Evolutionary conservation across 2,888 invertebrate species (phyloP).

Genomic region (Salticus scenicus): DNA sequence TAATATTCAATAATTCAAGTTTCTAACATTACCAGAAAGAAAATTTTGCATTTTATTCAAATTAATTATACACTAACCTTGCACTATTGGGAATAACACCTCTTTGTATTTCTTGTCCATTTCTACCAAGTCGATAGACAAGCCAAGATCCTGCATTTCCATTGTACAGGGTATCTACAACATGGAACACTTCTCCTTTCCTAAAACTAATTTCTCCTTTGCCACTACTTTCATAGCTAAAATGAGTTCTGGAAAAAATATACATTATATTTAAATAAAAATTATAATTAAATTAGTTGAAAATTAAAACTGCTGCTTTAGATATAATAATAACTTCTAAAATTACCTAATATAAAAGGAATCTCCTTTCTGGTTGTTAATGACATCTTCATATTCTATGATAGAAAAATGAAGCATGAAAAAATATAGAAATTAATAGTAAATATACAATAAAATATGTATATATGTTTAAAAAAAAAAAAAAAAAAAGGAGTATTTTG

Average conservation of each 20-base stretch:
- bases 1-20: too few species aligned
- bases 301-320: neutral
- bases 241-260: constrained; percentile 83
- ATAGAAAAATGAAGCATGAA: too few species aligned
- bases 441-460: neutral
- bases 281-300: neutral
- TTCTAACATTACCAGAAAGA: too few species aligned
- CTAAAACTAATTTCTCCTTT: constrained; percentile 96
- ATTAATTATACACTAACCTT: constrained; percentile 77
- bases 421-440: neutral
- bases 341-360: constrained; percentile 80
- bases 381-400: constrained; percentile 83
- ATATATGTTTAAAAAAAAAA: neutral
- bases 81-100: constrained; percentile 93
- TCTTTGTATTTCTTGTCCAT: constrained; percentile 94
- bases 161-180: constrained; percentile 96
- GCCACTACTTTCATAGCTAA: constrained; percentile 87
- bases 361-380: constrained; percentile 89
- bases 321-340: neutral
- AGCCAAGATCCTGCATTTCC: constrained; percentile 99
- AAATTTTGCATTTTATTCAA: too few species aligned
- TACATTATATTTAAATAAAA: neutral
- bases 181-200: constrained; percentile 95
- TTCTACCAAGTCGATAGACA: constrained; percentile 91
- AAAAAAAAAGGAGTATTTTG: too few species aligned